Evolutionary conservation across 2,113 vertebrate genomes (phyloP), one percentile per base, ranked within the genome.

Genomic region (Steatornis caripensis): DNA sequence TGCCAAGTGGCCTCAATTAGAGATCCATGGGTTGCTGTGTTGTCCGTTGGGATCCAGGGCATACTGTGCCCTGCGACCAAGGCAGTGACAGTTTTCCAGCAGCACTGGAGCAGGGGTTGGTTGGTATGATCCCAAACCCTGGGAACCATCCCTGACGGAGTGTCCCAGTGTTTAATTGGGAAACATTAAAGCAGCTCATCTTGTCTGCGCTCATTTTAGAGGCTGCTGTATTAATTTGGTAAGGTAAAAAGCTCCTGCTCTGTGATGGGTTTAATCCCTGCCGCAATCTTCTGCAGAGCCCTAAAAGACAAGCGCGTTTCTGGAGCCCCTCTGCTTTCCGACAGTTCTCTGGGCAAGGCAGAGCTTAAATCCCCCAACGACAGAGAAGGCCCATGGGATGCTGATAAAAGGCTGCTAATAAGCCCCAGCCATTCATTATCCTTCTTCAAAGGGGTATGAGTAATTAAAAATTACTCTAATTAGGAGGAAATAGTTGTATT

Each of bases 331-430:
- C 64, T 18, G 69, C 64, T 91, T 66, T 37, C 45, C 46, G 74
- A 26, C 12, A 7, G 20, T 29, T 62, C 90, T 7, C 16, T 32
- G 81, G 54, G 32, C 71, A 68, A 74, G 76, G 70, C 46, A 81
- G 55, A 57, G 74, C 82, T 64, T 23, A 37, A 85, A 85, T 43
- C 78, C 70, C 61, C 48, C 20, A 20, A 15, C 21, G 64, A 12
- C 57, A 26, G 34, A 71, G 39, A 48, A 53, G 13, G 45, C 85
- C 66, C 11, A 0, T 15, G 87, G 70, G 61, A 82, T 48, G 39
- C 61, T 57, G 75, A 76, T 48, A 65, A 90, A 89, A 93, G 66
- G 69, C 84, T 87, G 92, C 85, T 85, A 29, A 80, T 64, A 88
- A 90, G 87, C 45, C 43, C 65, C 43, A 75, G 53, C 45, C 43